These are phyloP conservation scores for Peromyscus aztecus DNA, from an alignment of 2,797 vertebrate genomes.

Conservation along the genomic window DNA sequence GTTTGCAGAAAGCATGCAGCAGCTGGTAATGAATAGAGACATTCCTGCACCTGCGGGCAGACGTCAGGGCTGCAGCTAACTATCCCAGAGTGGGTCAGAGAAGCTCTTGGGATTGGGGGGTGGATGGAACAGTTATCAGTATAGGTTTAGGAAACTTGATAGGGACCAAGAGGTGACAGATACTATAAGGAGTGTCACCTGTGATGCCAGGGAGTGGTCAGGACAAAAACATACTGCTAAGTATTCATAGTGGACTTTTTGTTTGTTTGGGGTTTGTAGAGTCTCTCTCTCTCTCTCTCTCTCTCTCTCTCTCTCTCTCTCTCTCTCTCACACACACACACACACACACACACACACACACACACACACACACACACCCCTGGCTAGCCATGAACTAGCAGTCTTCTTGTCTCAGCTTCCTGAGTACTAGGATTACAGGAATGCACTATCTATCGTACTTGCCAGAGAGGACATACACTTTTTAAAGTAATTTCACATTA, in stretches of 20 bases:
- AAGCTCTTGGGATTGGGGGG: background rate
- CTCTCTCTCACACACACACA: background rate
- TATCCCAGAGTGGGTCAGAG: too few species aligned
- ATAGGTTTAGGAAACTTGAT: background rate
- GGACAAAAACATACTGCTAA: background rate
- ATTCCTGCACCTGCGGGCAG: background rate
- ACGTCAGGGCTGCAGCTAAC: background rate
- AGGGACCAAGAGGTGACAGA: background rate
- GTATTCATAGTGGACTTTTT: background rate
- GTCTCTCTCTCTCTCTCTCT: too few species aligned
- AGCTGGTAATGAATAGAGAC: background rate
- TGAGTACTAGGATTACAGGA: background rate
- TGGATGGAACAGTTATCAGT: background rate
- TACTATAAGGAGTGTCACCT: background rate
- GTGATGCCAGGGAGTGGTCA: background rate
- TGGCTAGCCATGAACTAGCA: background rate
- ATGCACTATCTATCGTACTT: background rate
- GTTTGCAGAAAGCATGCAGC: background rate
- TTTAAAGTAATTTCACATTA: conserved; percentile 1
- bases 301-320: too few species aligned
- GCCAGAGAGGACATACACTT: background rate
- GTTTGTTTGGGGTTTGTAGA: background rate
- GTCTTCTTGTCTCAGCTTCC: background rate
- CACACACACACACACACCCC: background rate
- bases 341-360: background rate